These are phyloP conservation scores for Propithecus deckenii DNA, from an alignment of 2,797 vertebrate genomes.

Conservation along the genomic window DNA sequence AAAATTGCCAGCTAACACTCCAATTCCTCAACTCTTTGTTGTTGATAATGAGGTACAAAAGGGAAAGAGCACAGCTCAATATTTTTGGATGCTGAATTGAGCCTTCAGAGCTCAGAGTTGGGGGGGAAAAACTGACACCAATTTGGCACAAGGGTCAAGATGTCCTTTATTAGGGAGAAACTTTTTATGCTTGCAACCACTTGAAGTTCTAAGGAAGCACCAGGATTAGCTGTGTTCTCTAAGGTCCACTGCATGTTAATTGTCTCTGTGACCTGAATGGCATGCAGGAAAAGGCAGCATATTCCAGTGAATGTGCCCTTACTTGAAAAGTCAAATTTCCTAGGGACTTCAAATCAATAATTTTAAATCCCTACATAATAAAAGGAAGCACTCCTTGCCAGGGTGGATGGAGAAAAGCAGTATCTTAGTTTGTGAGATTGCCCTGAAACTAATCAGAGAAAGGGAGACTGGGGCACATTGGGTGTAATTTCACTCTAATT, in stretches of 20 bases:
- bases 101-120: not conserved
- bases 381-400: not conserved
- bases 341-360: not conserved
- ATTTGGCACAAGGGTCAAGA: conserved; percentile 32
- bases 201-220: not conserved
- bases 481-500: not conserved
- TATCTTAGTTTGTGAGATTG: not conserved
- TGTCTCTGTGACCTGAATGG: not conserved
- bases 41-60: not conserved
- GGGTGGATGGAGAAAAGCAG: not conserved
- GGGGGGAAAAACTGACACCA: not conserved
- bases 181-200: not conserved
- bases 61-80: not conserved
- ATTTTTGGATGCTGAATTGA: conserved; percentile 37
- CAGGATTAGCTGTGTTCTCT: not conserved
- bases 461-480: not conserved
- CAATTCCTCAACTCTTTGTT: conserved; percentile 14
- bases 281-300: not conserved
- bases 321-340: conserved; percentile 2
- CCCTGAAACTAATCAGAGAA: conserved; percentile 8
- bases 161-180: conserved; percentile 50
- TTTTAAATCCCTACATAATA: not conserved
- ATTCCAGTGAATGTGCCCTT: not conserved
- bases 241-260: not conserved
- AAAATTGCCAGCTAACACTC: conserved; percentile 24